Evolutionary conservation across 2,797 vertebrate genomes (phyloP).

Genomic region (Craterocephalus amniculus): DNA sequence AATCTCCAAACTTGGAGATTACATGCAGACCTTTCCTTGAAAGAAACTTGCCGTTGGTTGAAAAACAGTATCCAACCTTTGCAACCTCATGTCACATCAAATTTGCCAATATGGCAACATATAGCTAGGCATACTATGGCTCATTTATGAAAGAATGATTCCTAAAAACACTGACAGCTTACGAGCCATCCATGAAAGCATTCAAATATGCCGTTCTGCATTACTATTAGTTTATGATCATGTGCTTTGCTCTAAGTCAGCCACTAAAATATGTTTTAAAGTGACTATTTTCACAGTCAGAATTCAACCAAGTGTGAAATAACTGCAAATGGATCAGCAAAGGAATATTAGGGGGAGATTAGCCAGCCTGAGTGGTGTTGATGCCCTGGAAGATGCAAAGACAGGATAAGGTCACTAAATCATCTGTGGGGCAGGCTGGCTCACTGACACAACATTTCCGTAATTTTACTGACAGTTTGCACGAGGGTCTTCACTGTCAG

Average conservation of each 20-base stretch:
- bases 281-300: slow-evolving; percentile 3
- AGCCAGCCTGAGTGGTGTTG: slow-evolving; percentile 18
- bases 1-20: not conserved
- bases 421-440: slow-evolving; percentile 15
- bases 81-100: not conserved
- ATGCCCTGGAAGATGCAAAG: slow-evolving; percentile 28
- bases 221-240: not conserved
- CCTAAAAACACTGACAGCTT: not conserved
- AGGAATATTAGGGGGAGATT: slow-evolving; percentile 15
- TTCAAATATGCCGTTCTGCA: not conserved
- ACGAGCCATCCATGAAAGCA: not conserved
- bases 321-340: not conserved
- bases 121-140: not conserved
- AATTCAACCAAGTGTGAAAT: slow-evolving; percentile 22
- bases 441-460: not conserved
- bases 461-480: slow-evolving; percentile 30
- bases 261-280: slow-evolving; percentile 17
- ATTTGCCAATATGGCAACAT: not conserved
- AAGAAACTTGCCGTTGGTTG: not conserved
- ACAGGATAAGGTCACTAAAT: slow-evolving; percentile 36
- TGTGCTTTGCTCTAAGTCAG: slow-evolving; percentile 7
- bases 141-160: not conserved
- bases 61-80: not conserved
- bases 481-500: slow-evolving; percentile 14
- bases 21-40: not conserved